Evolutionary conservation across 92 coral and sea anemone species (phyloP), one percentile per base, ranked within the genome.

Genomic region (Heteractis magnifica): DNA sequence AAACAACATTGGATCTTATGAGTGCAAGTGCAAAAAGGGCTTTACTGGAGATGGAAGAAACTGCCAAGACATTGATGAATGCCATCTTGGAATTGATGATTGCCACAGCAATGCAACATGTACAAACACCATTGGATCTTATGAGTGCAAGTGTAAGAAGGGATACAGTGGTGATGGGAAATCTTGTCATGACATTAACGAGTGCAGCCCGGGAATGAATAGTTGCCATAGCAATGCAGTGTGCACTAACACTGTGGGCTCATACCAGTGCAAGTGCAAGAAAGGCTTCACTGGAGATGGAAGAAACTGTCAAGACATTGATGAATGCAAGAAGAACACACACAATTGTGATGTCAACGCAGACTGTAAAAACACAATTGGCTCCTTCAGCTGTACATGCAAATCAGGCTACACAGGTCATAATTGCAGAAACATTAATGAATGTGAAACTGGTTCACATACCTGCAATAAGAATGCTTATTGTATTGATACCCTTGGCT

Each of bases 241-340:
- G 15, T 83, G 87, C 19, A 11, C 21, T 14, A 50, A 75, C 58
- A 75, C 76, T 4, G 52, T 10, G 15, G 87, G 87, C 4, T 83
- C 82, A n/a, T 76, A 83, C 52, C 68, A 52, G n/a, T 83, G 87
- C 62, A 41, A 15, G 13, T 83, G 87, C 21, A 23, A 44, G 1
- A 10, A 18, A 62, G 70, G 70, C 4, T 62, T 62, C 12, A 16
- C 26, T 18, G 70, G 70, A 16, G 23, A 62, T 62, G 70, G 70
- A 62, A 62, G 23, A 23, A 62, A 19, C 6, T 62, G 70, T 11
- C 1, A 8, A 16, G 70, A 62, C 70, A 62, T 62, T 62, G 26
- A 62, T 62, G 70, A 62, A 62, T 62, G 70, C 34, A 62, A n/a
- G 9, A 19, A 16, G 2, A 62, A 16, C 9, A 62, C 9, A 1